Evolutionary conservation across 2,888 invertebrate genomes (phyloP).

Genomic region (Sphecodes monilicornis): DNA sequence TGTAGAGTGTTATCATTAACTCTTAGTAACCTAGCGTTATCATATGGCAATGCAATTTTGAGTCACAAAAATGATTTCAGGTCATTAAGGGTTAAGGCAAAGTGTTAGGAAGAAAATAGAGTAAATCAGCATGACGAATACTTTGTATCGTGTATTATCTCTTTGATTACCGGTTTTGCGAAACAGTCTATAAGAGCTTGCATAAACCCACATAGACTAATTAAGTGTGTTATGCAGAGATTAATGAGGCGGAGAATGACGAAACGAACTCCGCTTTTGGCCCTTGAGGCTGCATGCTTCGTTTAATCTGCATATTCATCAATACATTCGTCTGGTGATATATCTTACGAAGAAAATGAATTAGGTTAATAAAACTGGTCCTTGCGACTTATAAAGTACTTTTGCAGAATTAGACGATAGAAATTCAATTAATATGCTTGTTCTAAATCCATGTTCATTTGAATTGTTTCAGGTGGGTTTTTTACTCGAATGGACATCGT

Average conservation of each 20-base stretch:
- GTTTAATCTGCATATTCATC: not conserved
- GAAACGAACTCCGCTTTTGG: constrained; percentile 10
- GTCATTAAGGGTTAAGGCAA: too few relatives aligned
- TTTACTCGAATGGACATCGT: not conserved
- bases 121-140: not conserved
- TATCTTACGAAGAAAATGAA: not conserved
- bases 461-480: constrained; percentile 13
- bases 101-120: not conserved
- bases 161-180: not conserved
- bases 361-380: not conserved
- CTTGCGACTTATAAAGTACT: not conserved
- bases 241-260: not conserved
- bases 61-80: too few relatives aligned
- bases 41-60: too few relatives aligned
- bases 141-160: not conserved
- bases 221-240: not conserved
- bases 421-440: not conserved
- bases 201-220: not conserved
- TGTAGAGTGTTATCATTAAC: too few relatives aligned
- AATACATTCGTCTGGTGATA: not conserved
- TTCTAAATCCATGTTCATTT: not conserved
- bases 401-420: not conserved
- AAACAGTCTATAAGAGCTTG: not conserved
- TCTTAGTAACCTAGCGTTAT: too few relatives aligned
- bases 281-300: constrained; percentile 2